These are phyloP conservation scores for Brachionus manjavacas DNA, from an alignment of 1,140 invertebrate species.

Conservation along the genomic window DNA sequence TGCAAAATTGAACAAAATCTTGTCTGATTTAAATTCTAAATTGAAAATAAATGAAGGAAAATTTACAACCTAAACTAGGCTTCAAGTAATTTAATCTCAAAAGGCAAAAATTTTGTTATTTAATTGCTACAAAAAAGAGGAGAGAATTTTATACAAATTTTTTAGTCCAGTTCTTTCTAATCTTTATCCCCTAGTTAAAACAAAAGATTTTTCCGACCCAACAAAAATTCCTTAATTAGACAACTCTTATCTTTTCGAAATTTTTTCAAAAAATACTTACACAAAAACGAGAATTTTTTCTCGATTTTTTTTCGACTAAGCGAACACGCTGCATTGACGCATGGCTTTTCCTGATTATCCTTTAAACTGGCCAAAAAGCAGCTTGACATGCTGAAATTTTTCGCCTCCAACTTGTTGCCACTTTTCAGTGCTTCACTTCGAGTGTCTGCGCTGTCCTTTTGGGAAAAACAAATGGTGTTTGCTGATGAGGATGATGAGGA, in stretches of 20 bases:
- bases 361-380: slow-evolving; percentile 24
- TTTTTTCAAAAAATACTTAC: background rate
- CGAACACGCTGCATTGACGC: background rate
- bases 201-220: background rate
- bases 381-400: slow-evolving; percentile 28
- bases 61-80: background rate
- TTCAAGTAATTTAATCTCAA: background rate
- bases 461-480: background rate
- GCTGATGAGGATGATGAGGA: background rate
- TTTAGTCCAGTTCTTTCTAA: background rate
- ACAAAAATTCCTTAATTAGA: background rate
- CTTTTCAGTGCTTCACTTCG: background rate
- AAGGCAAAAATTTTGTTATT: background rate
- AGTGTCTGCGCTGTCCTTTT: background rate
- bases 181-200: background rate
- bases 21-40: background rate
- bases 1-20: too few relatives aligned
- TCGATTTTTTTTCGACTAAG: slow-evolving; percentile 27
- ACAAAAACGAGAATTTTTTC: slow-evolving; percentile 20
- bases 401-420: background rate
- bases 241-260: background rate
- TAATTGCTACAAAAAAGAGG: background rate
- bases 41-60: background rate
- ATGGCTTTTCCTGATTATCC: background rate
- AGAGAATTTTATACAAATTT: background rate